A percentile compares a stretch with the other conserved stretches of the same genome.
Evolutionary conservation across 2,888 invertebrate species (phyloP).

Genomic region (Zelleria hepariella): DNA sequence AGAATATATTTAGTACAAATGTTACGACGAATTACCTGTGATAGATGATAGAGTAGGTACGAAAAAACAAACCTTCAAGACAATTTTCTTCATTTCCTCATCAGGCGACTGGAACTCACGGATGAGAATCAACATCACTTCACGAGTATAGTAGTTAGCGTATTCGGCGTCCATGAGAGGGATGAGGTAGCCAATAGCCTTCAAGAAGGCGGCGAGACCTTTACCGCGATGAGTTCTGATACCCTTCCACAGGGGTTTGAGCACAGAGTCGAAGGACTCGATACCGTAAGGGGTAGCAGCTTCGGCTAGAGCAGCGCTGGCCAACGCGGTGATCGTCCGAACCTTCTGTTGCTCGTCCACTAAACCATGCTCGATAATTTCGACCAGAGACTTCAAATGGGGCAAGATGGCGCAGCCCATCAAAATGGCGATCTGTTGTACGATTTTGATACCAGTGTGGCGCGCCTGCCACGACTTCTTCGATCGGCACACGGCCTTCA

Average conservation of each 20-base stretch:
- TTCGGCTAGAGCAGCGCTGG: slow-evolving; percentile 98
- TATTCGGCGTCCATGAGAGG: slow-evolving; percentile 99
- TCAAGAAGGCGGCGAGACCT: slow-evolving; percentile 98
- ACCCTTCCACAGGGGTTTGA: slow-evolving; percentile 99
- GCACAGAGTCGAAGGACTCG: slow-evolving; percentile 98
- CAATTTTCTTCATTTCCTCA: slow-evolving; percentile 99
- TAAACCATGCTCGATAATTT: slow-evolving; percentile 99
- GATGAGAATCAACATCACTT: slow-evolving; percentile 98
- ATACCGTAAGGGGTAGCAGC: slow-evolving; percentile 99
- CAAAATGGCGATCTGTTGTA: slow-evolving; percentile 99
- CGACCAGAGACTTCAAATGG: slow-evolving; percentile 96
- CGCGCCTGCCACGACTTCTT: slow-evolving; percentile 99
- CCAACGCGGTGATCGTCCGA: slow-evolving; percentile 97
- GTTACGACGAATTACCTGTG: too few species aligned
- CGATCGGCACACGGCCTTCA: slow-evolving; percentile 98
- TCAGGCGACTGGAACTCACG: slow-evolving; percentile 99
- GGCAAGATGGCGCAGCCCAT: slow-evolving; percentile 99
- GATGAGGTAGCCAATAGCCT: slow-evolving; percentile 99
- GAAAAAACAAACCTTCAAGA: slow-evolving; percentile 81
- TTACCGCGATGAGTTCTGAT: slow-evolving; percentile 92
- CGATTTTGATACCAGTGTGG: slow-evolving; percentile 99
- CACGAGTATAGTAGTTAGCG: slow-evolving; percentile 99
- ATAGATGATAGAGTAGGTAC: neutral
- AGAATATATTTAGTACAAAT: neutral
- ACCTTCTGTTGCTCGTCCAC: slow-evolving; percentile 99